Conservation (phyloP, 2,113 vertebrate genomes). For the Ophthalmolycus amberensis region DNA sequence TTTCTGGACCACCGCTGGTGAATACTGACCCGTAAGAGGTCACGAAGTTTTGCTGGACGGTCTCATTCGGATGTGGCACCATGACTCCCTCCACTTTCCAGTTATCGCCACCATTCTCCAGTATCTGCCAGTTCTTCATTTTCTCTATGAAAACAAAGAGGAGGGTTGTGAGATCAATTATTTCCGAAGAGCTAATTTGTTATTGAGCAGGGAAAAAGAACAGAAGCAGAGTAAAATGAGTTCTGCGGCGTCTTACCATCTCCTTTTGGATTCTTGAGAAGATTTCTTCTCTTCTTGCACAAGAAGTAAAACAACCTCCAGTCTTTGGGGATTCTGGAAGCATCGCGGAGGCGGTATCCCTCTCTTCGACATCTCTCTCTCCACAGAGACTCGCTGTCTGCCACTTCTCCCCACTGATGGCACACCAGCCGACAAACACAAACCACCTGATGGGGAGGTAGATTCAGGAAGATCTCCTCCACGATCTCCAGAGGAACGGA, state of each 20-base stretch:
- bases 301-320: slow-evolving; percentile 80
- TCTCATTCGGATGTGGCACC: slow-evolving; percentile 62
- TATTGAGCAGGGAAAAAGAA: not conserved
- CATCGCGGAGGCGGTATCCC: slow-evolving; percentile 32
- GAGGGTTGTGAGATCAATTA: not conserved
- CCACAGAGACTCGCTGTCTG: slow-evolving; percentile 80
- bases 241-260: slow-evolving; percentile 66
- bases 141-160: slow-evolving; percentile 48
- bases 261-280: slow-evolving; percentile 79
- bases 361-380: slow-evolving; percentile 77
- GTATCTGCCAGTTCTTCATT: slow-evolving; percentile 67
- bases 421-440: slow-evolving; percentile 75
- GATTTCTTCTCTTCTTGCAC: slow-evolving; percentile 75
- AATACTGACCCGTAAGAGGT: slow-evolving; percentile 79
- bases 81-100: slow-evolving; percentile 64
- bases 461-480: slow-evolving; percentile 79
- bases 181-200: not conserved
- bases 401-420: slow-evolving; percentile 75
- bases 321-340: slow-evolving; percentile 50
- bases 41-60: slow-evolving; percentile 74
- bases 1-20: not conserved
- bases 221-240: not conserved
- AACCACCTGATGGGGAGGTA: slow-evolving; percentile 74
- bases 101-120: slow-evolving; percentile 70
- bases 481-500: slow-evolving; percentile 68